Evolutionary conservation across 2,797 vertebrate genomes (phyloP), one percentile per base, ranked within the genome.

Genomic region (Phoxinus dragarum): DNA sequence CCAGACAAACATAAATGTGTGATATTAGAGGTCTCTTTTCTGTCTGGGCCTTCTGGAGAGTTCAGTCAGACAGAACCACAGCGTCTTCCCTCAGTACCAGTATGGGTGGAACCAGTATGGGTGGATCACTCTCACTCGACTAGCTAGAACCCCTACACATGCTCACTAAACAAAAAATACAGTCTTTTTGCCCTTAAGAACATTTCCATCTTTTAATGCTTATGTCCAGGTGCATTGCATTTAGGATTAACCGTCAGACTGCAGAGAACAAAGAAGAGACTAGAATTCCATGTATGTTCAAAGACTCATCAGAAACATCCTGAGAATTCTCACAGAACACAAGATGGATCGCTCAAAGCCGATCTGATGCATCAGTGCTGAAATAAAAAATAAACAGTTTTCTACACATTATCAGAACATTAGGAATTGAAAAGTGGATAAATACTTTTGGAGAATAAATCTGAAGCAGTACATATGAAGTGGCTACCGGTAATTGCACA

Each of bases 101-200:
- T 80, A 83, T 44, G 34, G 23, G 59, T 81, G 36, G 81, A 86
- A 81, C n/a, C n/a, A n/a, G n/a, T n/a, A n/a, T 27, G 27, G 27
- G 27, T 27, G 11, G 84, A 84, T 84, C 49, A 67, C 66, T 86
- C 87, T 81, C 84, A 49, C 66, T 52, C 5, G 5, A 6, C 61
- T 80, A 67, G 34, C 27, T 66, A 23, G 34, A 83, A 21, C 40
- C 71, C 34, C 19, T 23, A 54, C 38, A 17, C 27, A 69, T 31
- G 23, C 79, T 79, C 36, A 12, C 19, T 56, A 36, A 12, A 54
- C 67, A 44, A n/a, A 6, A 6, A 59, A 40, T 2, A 31, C 71
- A 52, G 14, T 31, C 23, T 61, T 40, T 80, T 47, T 81, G 34
- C 38, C 67, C 49, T 71, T 56, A 31, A 27, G 4, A 16, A 54